These are phyloP conservation scores for Sycophaga agraensis DNA, from an alignment of 1,140 invertebrate genomes.

Conservation along the genomic window DNA sequence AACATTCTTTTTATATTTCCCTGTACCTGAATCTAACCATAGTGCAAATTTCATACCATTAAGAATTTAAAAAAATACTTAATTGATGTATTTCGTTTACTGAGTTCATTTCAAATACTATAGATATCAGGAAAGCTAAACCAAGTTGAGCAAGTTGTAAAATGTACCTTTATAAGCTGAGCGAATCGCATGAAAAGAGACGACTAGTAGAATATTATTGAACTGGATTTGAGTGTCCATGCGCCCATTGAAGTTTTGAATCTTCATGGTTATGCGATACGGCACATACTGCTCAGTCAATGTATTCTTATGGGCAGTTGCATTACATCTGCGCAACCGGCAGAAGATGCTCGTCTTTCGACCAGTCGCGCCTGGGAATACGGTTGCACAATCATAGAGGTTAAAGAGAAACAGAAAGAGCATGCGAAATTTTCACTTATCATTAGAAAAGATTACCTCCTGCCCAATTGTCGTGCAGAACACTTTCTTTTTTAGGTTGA, in stretches of 20 bases:
- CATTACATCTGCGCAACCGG: slow-evolving; percentile 58
- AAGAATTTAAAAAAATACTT: too few species aligned
- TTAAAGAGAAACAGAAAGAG: not conserved
- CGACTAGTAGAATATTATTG: slow-evolving; percentile 66
- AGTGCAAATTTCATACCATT: too few species aligned
- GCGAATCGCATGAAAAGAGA: slow-evolving; percentile 70
- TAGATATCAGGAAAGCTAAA: too few species aligned
- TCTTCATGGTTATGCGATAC: slow-evolving; percentile 71
- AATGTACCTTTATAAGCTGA: slow-evolving; percentile 75
- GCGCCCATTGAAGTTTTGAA: slow-evolving; percentile 60
- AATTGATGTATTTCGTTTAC: too few species aligned
- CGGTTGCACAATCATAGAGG: not conserved
- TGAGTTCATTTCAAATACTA: too few species aligned
- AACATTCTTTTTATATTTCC: too few species aligned
- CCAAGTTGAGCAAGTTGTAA: not conserved
- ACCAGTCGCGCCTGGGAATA: slow-evolving; percentile 38
- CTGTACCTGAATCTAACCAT: too few species aligned
- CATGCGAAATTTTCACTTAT: not conserved
- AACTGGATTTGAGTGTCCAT: slow-evolving; percentile 44
- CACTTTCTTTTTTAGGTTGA: too few species aligned
- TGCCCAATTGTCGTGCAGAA: too few species aligned
- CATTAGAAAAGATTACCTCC: too few species aligned
- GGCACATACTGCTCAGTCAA: slow-evolving; percentile 62
- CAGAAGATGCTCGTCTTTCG: slow-evolving; percentile 45
- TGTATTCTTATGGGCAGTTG: slow-evolving; percentile 32